Conservation (phyloP, 2,113 vertebrate genomes). For the Tonatia bakeri region DNA sequence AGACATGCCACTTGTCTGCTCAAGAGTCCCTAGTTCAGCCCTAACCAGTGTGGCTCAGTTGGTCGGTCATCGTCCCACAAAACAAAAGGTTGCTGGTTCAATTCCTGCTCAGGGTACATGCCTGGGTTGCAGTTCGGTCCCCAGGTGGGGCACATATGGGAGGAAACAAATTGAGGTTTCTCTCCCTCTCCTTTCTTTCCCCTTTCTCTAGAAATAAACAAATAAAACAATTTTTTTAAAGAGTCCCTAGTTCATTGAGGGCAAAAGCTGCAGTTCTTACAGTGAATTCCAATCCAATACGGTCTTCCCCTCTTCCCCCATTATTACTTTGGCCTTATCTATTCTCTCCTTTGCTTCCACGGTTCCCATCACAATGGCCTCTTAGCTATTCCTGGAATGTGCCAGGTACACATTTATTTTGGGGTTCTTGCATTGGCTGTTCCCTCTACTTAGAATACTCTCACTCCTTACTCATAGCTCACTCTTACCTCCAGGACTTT, state of each 20-base stretch:
- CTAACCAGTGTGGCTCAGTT: too few species aligned
- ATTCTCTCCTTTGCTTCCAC: neutral
- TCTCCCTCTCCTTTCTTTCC: too few species aligned
- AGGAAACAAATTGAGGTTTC: too few species aligned
- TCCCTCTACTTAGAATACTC: neutral
- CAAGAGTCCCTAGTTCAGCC: neutral
- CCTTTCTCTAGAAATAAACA: too few species aligned
- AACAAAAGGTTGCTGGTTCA: too few species aligned
- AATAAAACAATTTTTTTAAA: too few species aligned
- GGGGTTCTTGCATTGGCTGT: neutral
- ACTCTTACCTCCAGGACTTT: neutral
- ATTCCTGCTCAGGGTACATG: too few species aligned
- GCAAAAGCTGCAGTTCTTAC: neutral
- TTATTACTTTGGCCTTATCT: neutral
- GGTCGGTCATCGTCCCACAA: too few species aligned
- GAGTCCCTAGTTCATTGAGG: neutral
- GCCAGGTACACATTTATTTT: neutral
- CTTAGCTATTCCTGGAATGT: neutral
- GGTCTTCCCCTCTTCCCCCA: accelerated
- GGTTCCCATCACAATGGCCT: neutral
- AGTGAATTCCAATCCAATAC: accelerated
- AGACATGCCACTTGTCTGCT: neutral
- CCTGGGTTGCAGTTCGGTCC: too few species aligned
- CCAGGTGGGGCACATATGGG: too few species aligned
- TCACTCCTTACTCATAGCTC: neutral